Evolutionary conservation across 30 jellyfish, hydroid and myxozoan species (phyloP).

Genomic region (Nemopilema nomurai): DNA sequence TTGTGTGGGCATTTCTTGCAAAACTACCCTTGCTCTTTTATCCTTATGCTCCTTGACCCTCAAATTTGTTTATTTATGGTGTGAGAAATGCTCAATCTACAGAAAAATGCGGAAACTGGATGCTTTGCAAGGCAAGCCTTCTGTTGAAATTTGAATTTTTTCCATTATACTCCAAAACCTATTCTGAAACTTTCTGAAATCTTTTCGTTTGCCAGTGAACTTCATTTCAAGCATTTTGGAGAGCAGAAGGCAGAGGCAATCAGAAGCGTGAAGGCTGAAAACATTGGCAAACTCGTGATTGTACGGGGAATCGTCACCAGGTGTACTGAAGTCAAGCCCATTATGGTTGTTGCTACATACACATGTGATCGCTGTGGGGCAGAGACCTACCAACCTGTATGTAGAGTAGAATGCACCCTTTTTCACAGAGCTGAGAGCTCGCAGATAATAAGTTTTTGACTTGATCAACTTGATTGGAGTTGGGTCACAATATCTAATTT

Average conservation of each 20-base stretch:
- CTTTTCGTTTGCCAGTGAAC: slow-evolving; percentile 67
- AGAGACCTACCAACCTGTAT: slow-evolving; percentile 96
- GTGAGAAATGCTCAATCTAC: no score
- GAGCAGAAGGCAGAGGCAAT: slow-evolving; percentile 86
- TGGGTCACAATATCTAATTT: no score
- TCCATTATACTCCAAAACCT: neutral
- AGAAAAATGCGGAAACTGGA: no score
- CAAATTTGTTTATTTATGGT: no score
- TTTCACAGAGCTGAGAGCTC: no score
- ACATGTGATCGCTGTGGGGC: slow-evolving; percentile 99
- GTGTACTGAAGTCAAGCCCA: slow-evolving; percentile 99
- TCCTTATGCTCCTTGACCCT: no score
- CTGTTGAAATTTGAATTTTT: neutral
- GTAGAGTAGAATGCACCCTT: neutral
- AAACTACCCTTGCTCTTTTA: no score
- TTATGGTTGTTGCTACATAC: slow-evolving; percentile 98
- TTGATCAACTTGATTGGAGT: no score
- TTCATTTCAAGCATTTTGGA: slow-evolving; percentile 76
- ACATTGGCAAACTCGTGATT: slow-evolving; percentile 89
- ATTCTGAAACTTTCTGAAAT: neutral
- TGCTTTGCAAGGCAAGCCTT: no score
- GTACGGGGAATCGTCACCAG: slow-evolving; percentile 98
- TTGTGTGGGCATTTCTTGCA: no score
- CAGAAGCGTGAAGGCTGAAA: slow-evolving; percentile 89
- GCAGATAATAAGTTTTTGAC: no score